Conservation (phyloP, 1,140 invertebrate genomes). For the Leptinotarsa lineolata region DNA sequence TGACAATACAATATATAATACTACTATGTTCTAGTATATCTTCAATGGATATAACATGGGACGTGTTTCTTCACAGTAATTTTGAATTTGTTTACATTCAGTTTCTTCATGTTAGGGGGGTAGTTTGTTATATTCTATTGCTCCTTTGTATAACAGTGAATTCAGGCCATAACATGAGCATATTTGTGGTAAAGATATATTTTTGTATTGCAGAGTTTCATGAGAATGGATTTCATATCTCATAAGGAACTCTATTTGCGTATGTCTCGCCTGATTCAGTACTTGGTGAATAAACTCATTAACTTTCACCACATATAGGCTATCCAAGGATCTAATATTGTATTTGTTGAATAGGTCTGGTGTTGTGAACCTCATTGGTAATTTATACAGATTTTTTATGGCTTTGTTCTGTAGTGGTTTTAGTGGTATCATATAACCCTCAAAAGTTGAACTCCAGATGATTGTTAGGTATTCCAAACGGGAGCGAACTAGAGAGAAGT, state of each 20-base stretch:
- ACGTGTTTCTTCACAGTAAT: constrained; percentile 12
- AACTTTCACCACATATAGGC: constrained; percentile 13
- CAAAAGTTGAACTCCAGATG: constrained; percentile 17
- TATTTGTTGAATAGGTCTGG: constrained; percentile 7
- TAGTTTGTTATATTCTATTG: constrained; percentile 17
- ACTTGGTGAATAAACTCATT: constrained; percentile 16
- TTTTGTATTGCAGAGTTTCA: constrained; percentile 10
- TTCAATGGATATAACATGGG: neutral
- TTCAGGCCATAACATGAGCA: too few relatives aligned
- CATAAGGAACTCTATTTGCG: constrained; percentile 9
- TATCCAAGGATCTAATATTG: too few relatives aligned
- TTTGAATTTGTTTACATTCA: constrained; percentile 11
- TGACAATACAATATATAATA: too few relatives aligned
- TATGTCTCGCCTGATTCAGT: constrained; percentile 15
- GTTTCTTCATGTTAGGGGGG: constrained; percentile 7
- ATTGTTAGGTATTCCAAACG: too few relatives aligned
- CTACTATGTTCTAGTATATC: too few relatives aligned
- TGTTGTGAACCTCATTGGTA: constrained; percentile 17
- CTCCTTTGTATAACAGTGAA: too few relatives aligned
- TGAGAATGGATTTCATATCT: neutral
- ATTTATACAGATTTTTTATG: constrained; percentile 14
- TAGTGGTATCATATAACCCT: constrained; percentile 17
- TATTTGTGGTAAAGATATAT: neutral
- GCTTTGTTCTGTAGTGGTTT: constrained; percentile 14
- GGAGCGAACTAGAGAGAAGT: too few relatives aligned